Evolutionary conservation across 2,797 vertebrate genomes (phyloP).

Genomic region (Phalanger gymnotis): DNA sequence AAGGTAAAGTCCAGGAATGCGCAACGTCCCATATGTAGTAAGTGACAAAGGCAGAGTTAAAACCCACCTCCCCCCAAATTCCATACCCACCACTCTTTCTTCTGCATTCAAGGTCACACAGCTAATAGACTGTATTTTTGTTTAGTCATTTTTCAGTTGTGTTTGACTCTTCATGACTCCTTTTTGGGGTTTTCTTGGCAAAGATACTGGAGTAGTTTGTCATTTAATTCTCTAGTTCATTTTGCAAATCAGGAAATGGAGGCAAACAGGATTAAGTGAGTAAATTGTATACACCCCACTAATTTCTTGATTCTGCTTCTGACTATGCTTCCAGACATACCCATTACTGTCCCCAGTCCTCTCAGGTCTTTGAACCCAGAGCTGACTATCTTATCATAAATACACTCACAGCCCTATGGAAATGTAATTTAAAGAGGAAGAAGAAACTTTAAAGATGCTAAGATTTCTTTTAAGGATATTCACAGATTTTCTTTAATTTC

Average conservation of each 20-base stretch:
- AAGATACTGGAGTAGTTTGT: not conserved
- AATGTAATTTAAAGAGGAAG: slow-evolving; percentile 34
- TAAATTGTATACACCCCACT: not conserved
- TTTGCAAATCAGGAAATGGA: not conserved
- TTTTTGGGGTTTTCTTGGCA: not conserved
- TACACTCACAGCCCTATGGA: not conserved
- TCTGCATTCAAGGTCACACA: not conserved
- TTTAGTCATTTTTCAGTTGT: not conserved
- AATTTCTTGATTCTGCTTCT: not conserved
- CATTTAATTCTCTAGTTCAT: not conserved
- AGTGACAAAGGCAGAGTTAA: not conserved
- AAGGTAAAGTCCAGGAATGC: not conserved
- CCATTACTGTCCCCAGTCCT: not conserved
- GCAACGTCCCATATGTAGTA: not conserved
- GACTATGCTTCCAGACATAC: slow-evolving; percentile 21
- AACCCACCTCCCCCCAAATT: not conserved
- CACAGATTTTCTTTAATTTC: slow-evolving; percentile 48
- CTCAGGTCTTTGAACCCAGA: not conserved
- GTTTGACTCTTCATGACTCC: not conserved
- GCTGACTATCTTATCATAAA: not conserved
- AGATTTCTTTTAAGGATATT: slow-evolving; percentile 52
- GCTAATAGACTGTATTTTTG: not conserved
- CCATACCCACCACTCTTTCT: not conserved
- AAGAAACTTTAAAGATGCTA: not conserved
- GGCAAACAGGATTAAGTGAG: not conserved